Base-by-base conservation (phyloP, 2,113 vertebrate species). In the Tichodroma muraria region DNA sequence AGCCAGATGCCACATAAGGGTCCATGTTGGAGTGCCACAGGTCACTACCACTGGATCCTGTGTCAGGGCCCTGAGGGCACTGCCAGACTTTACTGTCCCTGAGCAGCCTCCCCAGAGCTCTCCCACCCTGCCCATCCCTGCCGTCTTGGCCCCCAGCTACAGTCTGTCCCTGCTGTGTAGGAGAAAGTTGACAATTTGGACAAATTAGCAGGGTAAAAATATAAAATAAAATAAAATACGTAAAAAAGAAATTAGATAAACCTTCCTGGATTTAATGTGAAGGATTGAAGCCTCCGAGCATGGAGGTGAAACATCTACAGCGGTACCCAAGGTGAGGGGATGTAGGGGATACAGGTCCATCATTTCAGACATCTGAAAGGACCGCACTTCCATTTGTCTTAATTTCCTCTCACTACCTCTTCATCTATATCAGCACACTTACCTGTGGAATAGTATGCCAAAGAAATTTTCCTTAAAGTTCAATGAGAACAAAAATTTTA, bases 1-100 rank as follows among this genome's bases (percentile, higher is more conserved):
- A 59, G 33, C 27, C 45, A 37, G 3, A 2, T 3, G 21, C 38
- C 27, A 20, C 1, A 0, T 33, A 27, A 45, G 16, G 13, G 28
- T 76, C 19, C 8, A 5, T 49, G 13, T 13, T 54, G n/a, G 31
- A 33, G 8, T 50, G 22, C 27, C 0, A 1, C 25, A 65, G 49
- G 27, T 38, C n/a, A n/a, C 35, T 37, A 16, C 20, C 4, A 4
- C 64, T 76, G 35, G 33, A 44, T 15, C 5, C 6, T 9, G 8
- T 3, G 4, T 21, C 10, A 10, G 35, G 28, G 17, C 30, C 14
- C 37, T 20, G 15, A 0, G 2, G 40, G n/a, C 37, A 38, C 37
- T 66, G 24, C 30, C 47, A 49, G n/a, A 24, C 23, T 42, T 28
- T 42, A 5, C 22, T 54, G 31, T n/a, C 25, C 25, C 15, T 44